Evolutionary conservation across 2,888 invertebrate genomes (phyloP).

Genomic region (Drosophila picticornis): DNA sequence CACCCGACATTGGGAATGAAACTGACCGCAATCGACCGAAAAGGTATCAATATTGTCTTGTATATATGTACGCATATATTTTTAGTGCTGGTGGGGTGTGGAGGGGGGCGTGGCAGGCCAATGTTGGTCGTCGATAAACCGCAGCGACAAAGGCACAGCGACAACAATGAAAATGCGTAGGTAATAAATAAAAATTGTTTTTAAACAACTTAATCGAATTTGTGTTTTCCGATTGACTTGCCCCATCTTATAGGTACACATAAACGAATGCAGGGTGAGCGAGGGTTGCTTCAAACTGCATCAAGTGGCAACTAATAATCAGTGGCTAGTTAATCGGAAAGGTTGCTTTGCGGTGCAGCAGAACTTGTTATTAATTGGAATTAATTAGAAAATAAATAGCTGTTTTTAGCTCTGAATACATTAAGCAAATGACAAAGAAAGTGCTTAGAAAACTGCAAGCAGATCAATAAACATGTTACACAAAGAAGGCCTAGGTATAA

Average conservation of each 20-base stretch:
- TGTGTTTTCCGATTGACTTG: constrained; percentile 75
- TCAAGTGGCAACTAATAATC: not conserved
- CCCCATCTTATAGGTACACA: constrained; percentile 15
- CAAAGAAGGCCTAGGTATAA: not conserved
- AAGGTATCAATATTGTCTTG: constrained; percentile 17
- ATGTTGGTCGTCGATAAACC: constrained; percentile 43
- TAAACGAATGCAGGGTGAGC: constrained; percentile 12
- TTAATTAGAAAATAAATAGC: not conserved
- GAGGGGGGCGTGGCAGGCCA: constrained; percentile 37
- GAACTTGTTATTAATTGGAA: not conserved
- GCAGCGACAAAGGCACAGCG: constrained; percentile 55
- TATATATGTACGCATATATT: not conserved
- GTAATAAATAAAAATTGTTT: constrained; percentile 78
- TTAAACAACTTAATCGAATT: constrained; percentile 80
- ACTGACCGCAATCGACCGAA: constrained; percentile 10
- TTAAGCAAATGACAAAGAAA: not conserved
- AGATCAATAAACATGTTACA: not conserved
- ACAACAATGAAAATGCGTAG: constrained; percentile 60
- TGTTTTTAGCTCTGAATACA: not conserved
- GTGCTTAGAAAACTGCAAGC: not conserved
- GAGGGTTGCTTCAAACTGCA: constrained; percentile 7
- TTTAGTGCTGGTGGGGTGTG: not conserved
- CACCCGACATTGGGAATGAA: constrained; percentile 27
- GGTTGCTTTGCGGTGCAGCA: too few species aligned
- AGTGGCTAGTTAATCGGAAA: not conserved